Evolutionary conservation across 1,140 invertebrate genomes (phyloP).

Genomic region (Hestina assimilis): DNA sequence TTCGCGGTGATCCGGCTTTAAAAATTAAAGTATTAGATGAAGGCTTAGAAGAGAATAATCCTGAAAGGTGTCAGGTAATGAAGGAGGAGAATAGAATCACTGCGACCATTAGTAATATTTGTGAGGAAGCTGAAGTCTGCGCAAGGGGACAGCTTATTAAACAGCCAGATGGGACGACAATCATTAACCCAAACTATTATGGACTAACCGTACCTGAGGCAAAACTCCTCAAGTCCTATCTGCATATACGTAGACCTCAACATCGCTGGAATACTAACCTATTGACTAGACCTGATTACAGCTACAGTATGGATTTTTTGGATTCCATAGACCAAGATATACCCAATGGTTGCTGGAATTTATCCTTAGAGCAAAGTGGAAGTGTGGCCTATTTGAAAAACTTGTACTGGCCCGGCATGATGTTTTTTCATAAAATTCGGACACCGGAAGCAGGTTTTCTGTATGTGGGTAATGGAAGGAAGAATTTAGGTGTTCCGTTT

Average conservation of each 20-base stretch:
- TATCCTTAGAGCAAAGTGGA: conserved; percentile 80
- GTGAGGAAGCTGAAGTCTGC: conserved; percentile 83
- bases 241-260: conserved; percentile 82
- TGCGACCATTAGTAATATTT: conserved; percentile 83
- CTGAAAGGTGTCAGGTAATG: conserved; percentile 77
- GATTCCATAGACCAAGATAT: conserved; percentile 84
- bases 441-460: conserved; percentile 83
- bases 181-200: conserved; percentile 83
- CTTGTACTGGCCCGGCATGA: conserved; percentile 87
- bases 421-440: conserved; percentile 84
- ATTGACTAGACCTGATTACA: conserved; percentile 84
- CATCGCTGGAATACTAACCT: conserved; percentile 86
- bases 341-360: conserved; percentile 82
- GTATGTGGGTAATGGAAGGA: conserved; percentile 86
- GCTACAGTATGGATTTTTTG: conserved; percentile 87
- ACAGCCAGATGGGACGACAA: conserved; percentile 80
- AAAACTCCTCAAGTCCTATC: conserved; percentile 81
- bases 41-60: conserved; percentile 62
- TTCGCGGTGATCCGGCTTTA: conserved; percentile 58
- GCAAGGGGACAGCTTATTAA: conserved; percentile 86
- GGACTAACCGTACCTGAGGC: conserved; percentile 81
- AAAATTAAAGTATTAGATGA: conserved; percentile 73
- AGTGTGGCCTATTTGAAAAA: conserved; percentile 81
- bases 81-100: conserved; percentile 88
- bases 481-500: conserved; percentile 86